Percentiles rank a stretch among this genome's conserved stretches.
phyloP scores from a whole-genome alignment of 2,888 invertebrate species.

The Agonopterix subpropinquella region DNA sequence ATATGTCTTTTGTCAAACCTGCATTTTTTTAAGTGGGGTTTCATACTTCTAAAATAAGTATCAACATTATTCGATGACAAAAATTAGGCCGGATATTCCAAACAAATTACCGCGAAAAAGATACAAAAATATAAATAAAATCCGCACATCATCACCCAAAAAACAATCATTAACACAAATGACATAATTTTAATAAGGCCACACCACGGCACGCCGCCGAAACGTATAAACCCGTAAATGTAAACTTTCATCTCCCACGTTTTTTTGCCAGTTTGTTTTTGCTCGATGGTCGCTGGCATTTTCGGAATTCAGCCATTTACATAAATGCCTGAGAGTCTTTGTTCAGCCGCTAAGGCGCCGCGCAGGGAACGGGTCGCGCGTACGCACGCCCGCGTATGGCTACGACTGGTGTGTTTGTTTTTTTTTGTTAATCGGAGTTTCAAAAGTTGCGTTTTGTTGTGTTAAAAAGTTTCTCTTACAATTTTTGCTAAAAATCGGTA shows the following conservation, averaged over 20 bases:
- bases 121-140: too few species aligned
- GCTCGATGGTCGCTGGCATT: slow-evolving; percentile 50
- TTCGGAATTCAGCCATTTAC: slow-evolving; percentile 70
- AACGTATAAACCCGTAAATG: slow-evolving; percentile 42
- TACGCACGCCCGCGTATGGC: slow-evolving; percentile 22
- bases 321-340: slow-evolving; percentile 65
- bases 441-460: slow-evolving; percentile 7
- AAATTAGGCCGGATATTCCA: too few species aligned
- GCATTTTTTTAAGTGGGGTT: too few species aligned
- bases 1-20: too few species aligned
- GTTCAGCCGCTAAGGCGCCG: slow-evolving; percentile 69
- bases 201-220: background rate
- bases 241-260: slow-evolving; percentile 58
- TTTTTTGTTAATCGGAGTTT: slow-evolving; percentile 10
- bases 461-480: background rate
- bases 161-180: too few species aligned
- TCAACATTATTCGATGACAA: too few species aligned
- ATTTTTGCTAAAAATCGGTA: too few species aligned
- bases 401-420: slow-evolving; percentile 5
- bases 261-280: slow-evolving; percentile 61
- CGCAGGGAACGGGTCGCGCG: slow-evolving; percentile 33
- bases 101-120: too few species aligned
- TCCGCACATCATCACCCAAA: too few species aligned
- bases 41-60: too few species aligned
- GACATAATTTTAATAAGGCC: too few species aligned